Base-by-base conservation (phyloP, 2,797 vertebrate genomes). In the Lophotriccus pileatus region DNA sequence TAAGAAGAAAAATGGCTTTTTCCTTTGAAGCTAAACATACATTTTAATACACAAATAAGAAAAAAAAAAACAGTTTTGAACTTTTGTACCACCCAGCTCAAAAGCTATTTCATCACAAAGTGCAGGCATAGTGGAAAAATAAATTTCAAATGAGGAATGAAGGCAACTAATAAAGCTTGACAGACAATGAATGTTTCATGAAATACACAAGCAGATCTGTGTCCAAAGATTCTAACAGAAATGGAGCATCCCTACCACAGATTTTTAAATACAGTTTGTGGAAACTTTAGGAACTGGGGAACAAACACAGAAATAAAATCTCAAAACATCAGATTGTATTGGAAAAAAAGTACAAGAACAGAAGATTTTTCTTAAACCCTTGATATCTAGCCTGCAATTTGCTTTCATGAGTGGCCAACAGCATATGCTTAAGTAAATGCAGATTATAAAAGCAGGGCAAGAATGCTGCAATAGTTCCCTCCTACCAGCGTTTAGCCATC, bases 391-490 rank as follows among this genome's bases (percentile, higher is more conserved):
- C n/a, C 46, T 86, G 49, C 30, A 81, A 67, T 77, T 34, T 86
- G 64, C 24, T 69, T 80, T 55, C 69, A 72, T 1, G 8, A 80
- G 56, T 3, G 24, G 53, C 74, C 66, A 81, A 68, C 17, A 64
- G 70, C 80, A 72, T 60, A 80, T 21, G 44, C 47, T 73, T 63
- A 85, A 95, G 32, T 7, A 91, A 92, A 87, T 28, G 50, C 36
- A 60, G n/a, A 75, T 63, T 39, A 74, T 16, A 81, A 74, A 87
- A 91, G 60, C 90, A 94, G 75, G 56, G 44, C 76, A 95, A 49
- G 64, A 87, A 85, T 44, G 27, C 34, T 87, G 64, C 49, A 91
- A 47, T 22, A 72, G 58, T 63, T 47, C 37, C 53, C 81, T 92
- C 81, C 94, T 70, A 83, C 52, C 84, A 92, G 63, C 50, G 87